A percentile compares a stretch with the other conserved stretches of the same genome.
Evolutionary conservation across 2,113 vertebrate genomes (phyloP).

Genomic region (Illadopsis cleaveri): DNA sequence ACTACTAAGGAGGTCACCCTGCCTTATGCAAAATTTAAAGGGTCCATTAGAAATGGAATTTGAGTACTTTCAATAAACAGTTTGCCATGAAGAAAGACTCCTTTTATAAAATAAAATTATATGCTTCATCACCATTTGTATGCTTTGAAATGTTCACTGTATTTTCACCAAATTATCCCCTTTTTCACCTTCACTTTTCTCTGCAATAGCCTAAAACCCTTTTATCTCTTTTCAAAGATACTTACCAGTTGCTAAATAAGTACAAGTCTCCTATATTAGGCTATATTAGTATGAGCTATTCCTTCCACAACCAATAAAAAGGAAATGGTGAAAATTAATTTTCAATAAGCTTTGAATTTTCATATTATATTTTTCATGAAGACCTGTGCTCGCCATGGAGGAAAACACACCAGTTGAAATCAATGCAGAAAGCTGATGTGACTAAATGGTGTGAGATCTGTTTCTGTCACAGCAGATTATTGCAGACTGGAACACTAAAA

Average conservation of each 20-base stretch:
- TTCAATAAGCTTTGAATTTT: background rate
- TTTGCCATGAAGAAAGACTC: background rate
- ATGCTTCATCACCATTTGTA: background rate
- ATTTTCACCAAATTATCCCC: background rate
- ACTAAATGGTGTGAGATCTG: background rate
- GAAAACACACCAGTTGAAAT: background rate
- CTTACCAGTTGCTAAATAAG: background rate
- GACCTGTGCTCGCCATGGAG: background rate
- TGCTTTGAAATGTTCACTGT: background rate
- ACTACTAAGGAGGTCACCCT: background rate
- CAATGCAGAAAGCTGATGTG: background rate
- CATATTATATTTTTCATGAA: background rate
- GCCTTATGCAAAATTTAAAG: background rate
- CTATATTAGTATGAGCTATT: background rate
- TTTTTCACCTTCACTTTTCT: background rate
- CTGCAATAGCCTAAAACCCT: background rate
- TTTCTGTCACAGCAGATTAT: constrained; percentile 2
- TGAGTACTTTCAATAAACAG: background rate
- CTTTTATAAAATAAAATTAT: background rate
- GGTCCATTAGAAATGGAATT: background rate
- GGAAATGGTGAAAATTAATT: background rate
- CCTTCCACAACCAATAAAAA: background rate
- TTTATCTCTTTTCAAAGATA: background rate
- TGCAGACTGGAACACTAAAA: background rate
- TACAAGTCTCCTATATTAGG: background rate